Base-by-base conservation (phyloP, 2,797 vertebrate genomes). In the Acipenser ruthenus region DNA sequence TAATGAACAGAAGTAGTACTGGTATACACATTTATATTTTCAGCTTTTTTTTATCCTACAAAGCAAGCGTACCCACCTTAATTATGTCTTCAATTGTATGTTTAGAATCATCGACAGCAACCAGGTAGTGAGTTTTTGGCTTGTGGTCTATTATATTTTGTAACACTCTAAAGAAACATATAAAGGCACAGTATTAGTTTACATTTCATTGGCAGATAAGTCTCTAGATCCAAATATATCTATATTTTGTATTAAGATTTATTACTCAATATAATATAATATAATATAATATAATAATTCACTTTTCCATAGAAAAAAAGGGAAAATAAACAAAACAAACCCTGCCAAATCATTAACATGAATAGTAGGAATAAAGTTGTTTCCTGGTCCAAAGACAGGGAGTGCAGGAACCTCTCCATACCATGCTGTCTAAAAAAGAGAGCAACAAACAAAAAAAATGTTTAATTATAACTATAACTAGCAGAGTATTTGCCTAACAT, bases 331-430 rank as follows among this genome's bases (percentile, higher is more conserved):
- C 3, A 55, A 60, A 47, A 70, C 74, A n/a, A 70, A 98, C 95
- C 82, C 84, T 60, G 94, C 93, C 68, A 99, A 87, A 72, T 98
- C 96, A 47, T 65, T 79, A 71, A 98, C 68, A 65, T 98, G 94
- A 83, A 99, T 93, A 1, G 85, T 84, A 13, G 96, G 96, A 70
- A 97, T 51, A 6, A 89, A 49, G 75, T 96, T 98, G 7, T 66
- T 76, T 66, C 94, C 95, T 0, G 91, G 83, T 77, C 93, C 96
- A 84, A 91, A 98, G 60, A 95, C 78, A 6, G 92, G 88, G 65
- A 95, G 75, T 15, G 74, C 73, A 1, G 75, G 67, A 23, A 78
- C 73, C 10, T 88, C 81, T 23, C 94, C 93, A 70, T 93, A 72
- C 95, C 96, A 98, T 1, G 91, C 87, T 12, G 85, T 84, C 90